These are phyloP conservation scores for Bursaphelenchus okinawaensis DNA, from an alignment of 2,888 invertebrate species.

Conservation along the genomic window DNA sequence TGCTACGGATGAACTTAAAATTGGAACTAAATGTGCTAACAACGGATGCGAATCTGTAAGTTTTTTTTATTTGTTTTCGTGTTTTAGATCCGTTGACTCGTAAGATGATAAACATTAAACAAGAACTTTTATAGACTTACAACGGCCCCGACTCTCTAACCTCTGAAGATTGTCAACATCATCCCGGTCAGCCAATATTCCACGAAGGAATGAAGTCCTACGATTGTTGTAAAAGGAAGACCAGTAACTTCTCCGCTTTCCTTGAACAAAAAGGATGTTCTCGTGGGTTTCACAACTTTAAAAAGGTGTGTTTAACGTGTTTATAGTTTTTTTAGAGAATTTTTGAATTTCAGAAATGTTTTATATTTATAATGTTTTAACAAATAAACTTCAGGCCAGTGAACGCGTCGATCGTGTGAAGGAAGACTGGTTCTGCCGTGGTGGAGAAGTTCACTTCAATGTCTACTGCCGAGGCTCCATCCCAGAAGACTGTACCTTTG, in stretches of 20 bases:
- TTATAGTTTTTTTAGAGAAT: no score
- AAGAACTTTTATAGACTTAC: conserved; percentile 27
- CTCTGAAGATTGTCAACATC: conserved; percentile 27
- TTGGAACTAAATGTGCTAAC: conserved; percentile 47
- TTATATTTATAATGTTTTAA: no score
- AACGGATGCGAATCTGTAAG: conserved; percentile 38
- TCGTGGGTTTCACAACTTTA: conserved; percentile 79
- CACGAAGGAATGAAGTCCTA: conserved; percentile 55
- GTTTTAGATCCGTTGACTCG: neutral
- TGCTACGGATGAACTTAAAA: conserved; percentile 16
- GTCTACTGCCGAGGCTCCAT: conserved; percentile 67
- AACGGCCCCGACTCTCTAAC: conserved; percentile 24
- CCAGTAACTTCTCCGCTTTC: conserved; percentile 86
- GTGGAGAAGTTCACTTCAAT: conserved; percentile 46
- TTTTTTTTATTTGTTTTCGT: neutral
- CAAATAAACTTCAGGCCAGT: conserved; percentile 35
- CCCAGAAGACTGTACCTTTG: conserved; percentile 71
- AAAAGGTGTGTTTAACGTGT: conserved; percentile 62
- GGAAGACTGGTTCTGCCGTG: conserved; percentile 53
- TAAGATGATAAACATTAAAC: no score
- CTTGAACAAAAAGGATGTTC: conserved; percentile 84
- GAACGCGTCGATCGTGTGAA: conserved; percentile 49
- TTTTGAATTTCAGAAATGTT: no score
- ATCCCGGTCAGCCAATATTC: conserved; percentile 41
- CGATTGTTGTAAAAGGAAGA: conserved; percentile 84